Evolutionary conservation across 1,140 invertebrate species (phyloP), one percentile per base, ranked within the genome.

Genomic region (Mizuhopecten yessoensis): DNA sequence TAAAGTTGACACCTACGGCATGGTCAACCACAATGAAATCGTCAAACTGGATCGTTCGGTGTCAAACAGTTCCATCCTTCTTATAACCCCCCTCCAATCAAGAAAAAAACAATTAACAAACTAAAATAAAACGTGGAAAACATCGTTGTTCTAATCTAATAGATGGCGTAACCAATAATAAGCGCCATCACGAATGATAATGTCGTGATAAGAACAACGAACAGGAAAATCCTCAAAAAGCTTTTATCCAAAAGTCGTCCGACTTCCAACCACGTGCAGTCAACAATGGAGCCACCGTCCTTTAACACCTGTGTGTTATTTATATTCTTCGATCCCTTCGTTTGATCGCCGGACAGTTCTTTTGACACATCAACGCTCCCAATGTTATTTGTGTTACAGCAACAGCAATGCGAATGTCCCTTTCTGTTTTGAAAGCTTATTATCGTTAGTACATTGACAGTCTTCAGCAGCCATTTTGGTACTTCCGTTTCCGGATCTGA

Each of bases 401-500:
- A 75, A 0, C 57, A n/a, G 23, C 9, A 75, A 29, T 3, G 57
- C 23, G 57, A 75, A 29, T n/a, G 57, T 75, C n/a, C 57, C 29
- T 75, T n/a, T 75, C 57, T 75, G 3, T n/a, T n/a, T 75, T n/a
- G 15, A 17, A 75, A 29, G 5, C 1, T 75, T n/a, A 75, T 29
- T n/a, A 75, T 17, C 57, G 11, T 75, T n/a, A 75, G 57, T n/a
- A 75, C n/a, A n/a, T 7, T n/a, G 57, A 75, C n/a, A 29, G n/a
- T 75, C n/a, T 75, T 75, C 15, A 75, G n/a, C 33, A 90, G 34
- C 86, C 86, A 90, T 33, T 45, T 45, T 33, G 86, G 86, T 33
- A 90, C 89, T 20, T 34, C 33, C 7, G 45, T 17, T 0, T 87
- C 49, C 11, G 88, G 86, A 15, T 89, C 86, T 34, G 86, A 87